Evolutionary conservation across 2,888 invertebrate genomes (phyloP).

Genomic region (Metallyticus violacea): DNA sequence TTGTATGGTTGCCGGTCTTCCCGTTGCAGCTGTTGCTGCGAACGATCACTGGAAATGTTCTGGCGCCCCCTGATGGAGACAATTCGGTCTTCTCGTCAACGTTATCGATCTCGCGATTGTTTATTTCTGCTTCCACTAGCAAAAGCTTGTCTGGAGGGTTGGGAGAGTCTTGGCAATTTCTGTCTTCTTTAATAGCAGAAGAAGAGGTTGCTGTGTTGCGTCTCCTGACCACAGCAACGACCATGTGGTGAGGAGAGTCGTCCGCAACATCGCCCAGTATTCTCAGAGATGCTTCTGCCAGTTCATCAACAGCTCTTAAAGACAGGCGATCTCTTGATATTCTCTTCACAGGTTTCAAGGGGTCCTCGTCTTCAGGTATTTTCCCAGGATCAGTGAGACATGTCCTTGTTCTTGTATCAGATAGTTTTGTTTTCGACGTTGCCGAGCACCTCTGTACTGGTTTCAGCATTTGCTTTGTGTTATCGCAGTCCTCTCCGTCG

Average conservation of each 20-base stretch:
- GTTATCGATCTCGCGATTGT: constrained; percentile 10
- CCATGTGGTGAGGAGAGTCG: not conserved
- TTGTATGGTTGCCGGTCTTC: not conserved
- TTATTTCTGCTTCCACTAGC: constrained; percentile 40
- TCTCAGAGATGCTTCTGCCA: not conserved
- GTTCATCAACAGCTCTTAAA: not conserved
- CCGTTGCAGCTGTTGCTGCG: not conserved
- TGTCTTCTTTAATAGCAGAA: not conserved
- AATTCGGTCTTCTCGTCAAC: constrained; percentile 18
- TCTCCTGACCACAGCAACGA: not conserved
- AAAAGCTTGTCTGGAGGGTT: not conserved
- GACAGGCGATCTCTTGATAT: not conserved
- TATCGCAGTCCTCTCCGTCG: not conserved
- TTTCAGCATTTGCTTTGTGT: not conserved
- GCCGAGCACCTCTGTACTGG: not conserved
- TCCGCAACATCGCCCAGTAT: not conserved
- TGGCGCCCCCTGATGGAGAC: not conserved
- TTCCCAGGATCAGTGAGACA: not conserved
- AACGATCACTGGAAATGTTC: not conserved
- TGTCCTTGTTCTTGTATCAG: not conserved
- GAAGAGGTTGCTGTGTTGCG: not conserved
- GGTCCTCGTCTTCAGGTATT: not conserved
- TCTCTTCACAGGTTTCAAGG: not conserved
- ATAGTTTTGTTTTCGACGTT: not conserved
- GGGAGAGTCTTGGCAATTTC: not conserved